Evolutionary conservation across 2,888 invertebrate genomes (phyloP), one percentile per base, ranked within the genome.

Genomic region (Gari tellinella): DNA sequence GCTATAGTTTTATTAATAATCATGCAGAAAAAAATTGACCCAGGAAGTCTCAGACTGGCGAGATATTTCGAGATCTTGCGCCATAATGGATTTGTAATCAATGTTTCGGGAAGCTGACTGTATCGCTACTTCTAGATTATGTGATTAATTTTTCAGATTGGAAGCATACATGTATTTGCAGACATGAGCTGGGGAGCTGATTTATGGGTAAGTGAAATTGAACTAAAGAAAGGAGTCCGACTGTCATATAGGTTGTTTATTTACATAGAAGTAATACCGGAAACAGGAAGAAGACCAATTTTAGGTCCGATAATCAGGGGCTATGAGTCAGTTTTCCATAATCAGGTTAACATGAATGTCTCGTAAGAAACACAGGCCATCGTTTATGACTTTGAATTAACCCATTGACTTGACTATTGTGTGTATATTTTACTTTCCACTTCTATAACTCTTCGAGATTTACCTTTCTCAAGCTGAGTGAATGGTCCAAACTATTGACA

Each of bases 151-250:
- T 52, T 19, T 17, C 12, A 15, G 26, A 26, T 23, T 43, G 23
- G 21, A 23, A 46, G 23, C 37, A 41, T 21, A 51, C 17, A 49
- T 26, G 25, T 46, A 61, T 31, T 45, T 82, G 73, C 85, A 86
- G 78, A 73, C 77, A 88, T 88, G 86, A 88, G 86, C 74, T 88
- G 88, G 87, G 87, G 87, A 80, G 77, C 72, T 61, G 87, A 86
- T 75, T 81, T 88, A 64, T 88, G 87, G 87, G 88, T 88, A 81
- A 84, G 86, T 81, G 48, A 10, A 12, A 51, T 17, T 2, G 14
- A 26, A 12, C 19, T 7, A 21, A 41, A 25, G 8, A 21, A 21
- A 15, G 37, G 4, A 2, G 8, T 40, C 12, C 23, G 38, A n/a
- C 10, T 8, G 25, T 52, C 52, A 7, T 14, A 52, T 17, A 4